Percentiles rank a stretch among this genome's conserved stretches.
Evolutionary conservation across 2,113 vertebrate species (phyloP).

Genomic region (Mobula birostris): DNA sequence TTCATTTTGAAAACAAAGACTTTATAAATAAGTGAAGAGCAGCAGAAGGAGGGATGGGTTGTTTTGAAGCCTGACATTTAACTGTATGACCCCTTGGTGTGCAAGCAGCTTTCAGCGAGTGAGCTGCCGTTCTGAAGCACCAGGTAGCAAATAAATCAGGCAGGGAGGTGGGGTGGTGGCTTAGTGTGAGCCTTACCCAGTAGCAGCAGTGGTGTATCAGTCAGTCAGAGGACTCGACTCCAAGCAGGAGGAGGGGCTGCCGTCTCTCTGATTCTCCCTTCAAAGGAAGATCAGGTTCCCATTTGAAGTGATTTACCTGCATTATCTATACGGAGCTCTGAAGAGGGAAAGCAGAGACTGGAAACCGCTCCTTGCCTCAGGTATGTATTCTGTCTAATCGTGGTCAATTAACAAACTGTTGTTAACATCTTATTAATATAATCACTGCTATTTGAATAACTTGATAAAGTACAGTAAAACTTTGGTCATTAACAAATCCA

Average conservation of each 20-base stretch:
- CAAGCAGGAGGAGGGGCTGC: not conserved
- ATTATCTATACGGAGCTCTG: not conserved
- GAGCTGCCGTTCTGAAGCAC: not conserved
- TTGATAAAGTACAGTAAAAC: not conserved
- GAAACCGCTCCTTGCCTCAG: not conserved
- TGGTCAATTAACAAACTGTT: not conserved
- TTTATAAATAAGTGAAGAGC: not conserved
- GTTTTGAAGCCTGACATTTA: slow-evolving; percentile 35
- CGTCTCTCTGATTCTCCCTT: not conserved
- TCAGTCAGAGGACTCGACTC: not conserved
- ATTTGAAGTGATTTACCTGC: not conserved
- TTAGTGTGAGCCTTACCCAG: not conserved
- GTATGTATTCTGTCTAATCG: not conserved
- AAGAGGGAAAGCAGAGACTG: not conserved
- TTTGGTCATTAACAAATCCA: too few species aligned
- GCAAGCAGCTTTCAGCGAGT: not conserved
- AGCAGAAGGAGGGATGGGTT: not conserved
- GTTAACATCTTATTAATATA: not conserved
- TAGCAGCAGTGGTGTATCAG: not conserved
- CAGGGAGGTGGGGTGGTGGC: not conserved
- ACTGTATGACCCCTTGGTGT: not conserved
- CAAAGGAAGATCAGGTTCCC: not conserved
- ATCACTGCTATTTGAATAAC: not conserved
- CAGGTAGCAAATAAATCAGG: not conserved
- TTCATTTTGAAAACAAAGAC: slow-evolving; percentile 10